Conservation (phyloP, 2,797 vertebrate species). For the Pantherophis vulpinus region DNA sequence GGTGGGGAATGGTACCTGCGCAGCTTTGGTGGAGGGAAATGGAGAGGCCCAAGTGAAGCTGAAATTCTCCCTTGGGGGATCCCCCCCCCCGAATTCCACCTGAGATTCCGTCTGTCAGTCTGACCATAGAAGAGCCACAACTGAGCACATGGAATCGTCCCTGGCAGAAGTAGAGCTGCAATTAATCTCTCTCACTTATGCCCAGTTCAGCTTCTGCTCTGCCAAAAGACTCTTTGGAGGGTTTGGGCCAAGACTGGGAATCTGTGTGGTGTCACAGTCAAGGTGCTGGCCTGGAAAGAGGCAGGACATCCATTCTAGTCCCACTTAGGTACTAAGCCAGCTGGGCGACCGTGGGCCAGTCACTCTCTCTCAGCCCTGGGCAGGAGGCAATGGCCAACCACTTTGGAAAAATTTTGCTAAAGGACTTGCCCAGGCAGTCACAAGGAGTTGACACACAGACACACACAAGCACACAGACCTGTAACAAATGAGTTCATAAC, state of each 20-base stretch:
- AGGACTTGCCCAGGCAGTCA: neutral
- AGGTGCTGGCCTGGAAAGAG: neutral
- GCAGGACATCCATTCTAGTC: neutral
- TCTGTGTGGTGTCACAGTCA: neutral
- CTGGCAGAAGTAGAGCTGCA: neutral
- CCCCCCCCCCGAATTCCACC: neutral
- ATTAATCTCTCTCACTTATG: neutral
- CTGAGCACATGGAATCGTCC: accelerated
- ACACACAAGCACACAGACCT: neutral
- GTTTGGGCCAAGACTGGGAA: neutral
- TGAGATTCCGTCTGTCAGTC: neutral
- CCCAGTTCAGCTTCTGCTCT: neutral
- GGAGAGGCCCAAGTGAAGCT: neutral
- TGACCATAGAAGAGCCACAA: neutral
- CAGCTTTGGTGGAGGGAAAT: neutral
- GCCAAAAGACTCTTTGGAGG: neutral
- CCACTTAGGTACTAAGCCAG: neutral
- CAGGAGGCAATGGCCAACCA: neutral
- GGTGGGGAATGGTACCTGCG: neutral
- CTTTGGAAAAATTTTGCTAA: neutral
- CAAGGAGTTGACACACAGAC: neutral
- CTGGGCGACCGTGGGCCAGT: neutral
- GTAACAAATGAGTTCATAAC: neutral
- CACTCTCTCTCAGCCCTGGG: neutral
- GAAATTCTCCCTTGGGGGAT: neutral